Evolutionary conservation across 2,113 vertebrate genomes (phyloP), one percentile per base, ranked within the genome.

Genomic region (Cranoglanis bouderius): DNA sequence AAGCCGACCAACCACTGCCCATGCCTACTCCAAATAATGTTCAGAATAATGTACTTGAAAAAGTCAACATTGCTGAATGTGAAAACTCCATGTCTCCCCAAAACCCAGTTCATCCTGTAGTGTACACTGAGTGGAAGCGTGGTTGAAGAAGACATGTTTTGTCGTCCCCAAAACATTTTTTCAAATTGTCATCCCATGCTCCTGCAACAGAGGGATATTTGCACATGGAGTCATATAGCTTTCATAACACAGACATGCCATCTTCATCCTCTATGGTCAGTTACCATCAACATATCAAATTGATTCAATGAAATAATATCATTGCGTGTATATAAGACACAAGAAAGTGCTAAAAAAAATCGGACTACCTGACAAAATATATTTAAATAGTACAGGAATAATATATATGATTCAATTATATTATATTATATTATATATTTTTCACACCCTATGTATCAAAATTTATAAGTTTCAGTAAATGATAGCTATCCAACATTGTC

Each of bases 1-100:
- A 93, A 90, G 90, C 92, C 91, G 92, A 87, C 89, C 92, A 78
- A 87, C 90, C 93, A 92, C 89, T 91, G 83, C 78, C 91, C 93
- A 83, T 70, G 85, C 67, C 88, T 72, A 89, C 87, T 74, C 90
- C 89, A 91, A 92, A 93, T 88, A 93, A 87, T 86, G 92, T 88
- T 91, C 90, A 63, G 89, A 94, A 91, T 93, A 93, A 83, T 67
- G 84, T 85, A 87, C 87, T 86, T 86, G 85, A 90, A 86, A 84
- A 88, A 63, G 46, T 85, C 74, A 81, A 29, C 81, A 91, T 65
- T 85, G 82, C 86, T 55, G 85, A 74, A 87, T 82, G 83, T 85
- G 43, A 88, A 90, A 70, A 57, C 82, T 70, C 74, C 74, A 51
- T 83, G 59, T 87, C 57, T 78, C 78, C 75, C 49, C 38, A 51